Conservation (phyloP, 1,140 invertebrate species). For the Hyphantria cunea region DNA sequence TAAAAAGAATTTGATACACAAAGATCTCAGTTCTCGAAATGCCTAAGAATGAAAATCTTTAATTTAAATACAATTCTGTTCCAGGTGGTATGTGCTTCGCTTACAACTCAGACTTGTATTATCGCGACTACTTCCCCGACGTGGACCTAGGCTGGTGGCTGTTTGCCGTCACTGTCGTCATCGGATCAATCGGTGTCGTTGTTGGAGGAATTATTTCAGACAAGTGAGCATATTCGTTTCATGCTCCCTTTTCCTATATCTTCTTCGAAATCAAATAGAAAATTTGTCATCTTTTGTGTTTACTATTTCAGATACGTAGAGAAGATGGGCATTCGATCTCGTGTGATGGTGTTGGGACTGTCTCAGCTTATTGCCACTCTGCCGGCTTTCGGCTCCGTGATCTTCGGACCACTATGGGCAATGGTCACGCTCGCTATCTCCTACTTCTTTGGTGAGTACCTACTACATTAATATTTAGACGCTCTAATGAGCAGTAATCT, state of each 20-base stretch:
- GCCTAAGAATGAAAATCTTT: no score
- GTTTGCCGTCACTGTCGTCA: conserved; percentile 92
- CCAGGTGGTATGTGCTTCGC: conserved; percentile 93
- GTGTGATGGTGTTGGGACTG: conserved; percentile 91
- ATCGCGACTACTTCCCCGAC: conserved; percentile 92
- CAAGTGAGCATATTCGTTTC: conserved; percentile 77
- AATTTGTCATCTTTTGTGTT: no score
- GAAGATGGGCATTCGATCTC: conserved; percentile 91
- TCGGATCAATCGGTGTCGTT: conserved; percentile 93
- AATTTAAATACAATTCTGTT: not conserved
- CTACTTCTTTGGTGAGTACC: conserved; percentile 90
- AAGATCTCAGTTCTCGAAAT: no score
- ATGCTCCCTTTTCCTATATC: not conserved
- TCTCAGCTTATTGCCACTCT: conserved; percentile 94
- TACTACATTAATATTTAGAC: no score
- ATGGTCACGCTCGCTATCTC: conserved; percentile 93
- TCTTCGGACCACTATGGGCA: conserved; percentile 90
- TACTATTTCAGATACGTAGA: conserved; percentile 87
- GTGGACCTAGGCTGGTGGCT: conserved; percentile 94
- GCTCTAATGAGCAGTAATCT: no score
- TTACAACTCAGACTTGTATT: conserved; percentile 95
- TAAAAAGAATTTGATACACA: no score
- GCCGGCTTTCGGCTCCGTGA: conserved; percentile 94
- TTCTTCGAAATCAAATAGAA: not conserved
- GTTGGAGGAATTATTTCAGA: conserved; percentile 94